Evolutionary conservation across 2,797 vertebrate species (phyloP), one percentile per base, ranked within the genome.

Genomic region (Manis pentadactyla): DNA sequence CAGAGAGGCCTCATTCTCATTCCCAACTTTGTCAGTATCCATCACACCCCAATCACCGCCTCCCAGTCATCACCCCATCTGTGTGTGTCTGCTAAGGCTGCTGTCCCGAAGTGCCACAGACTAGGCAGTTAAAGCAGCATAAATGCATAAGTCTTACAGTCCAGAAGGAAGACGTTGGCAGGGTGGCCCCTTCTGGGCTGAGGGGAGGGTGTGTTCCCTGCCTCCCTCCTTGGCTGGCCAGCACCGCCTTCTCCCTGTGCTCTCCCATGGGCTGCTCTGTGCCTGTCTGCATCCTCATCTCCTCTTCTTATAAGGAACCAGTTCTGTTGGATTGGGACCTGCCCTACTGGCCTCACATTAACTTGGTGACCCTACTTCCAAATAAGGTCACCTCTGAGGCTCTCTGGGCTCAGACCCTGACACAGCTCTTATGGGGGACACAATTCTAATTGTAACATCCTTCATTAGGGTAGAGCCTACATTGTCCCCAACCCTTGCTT

Each of bases 21-120:
- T 12, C 46, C 46, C 46, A 12, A 10, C 46, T 37, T 34, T 19
- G 27, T 86, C 49, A 42, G 74, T 71, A 18, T 17, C 74, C 10
- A 49, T 42, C 25, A 0, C 19, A 8, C 27, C 5, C 11, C 61
- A 27, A 49, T 10, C 27, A 2, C 12, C 15, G 0, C 25, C 46
- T 31, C 29, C 21, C 7, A 46, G 19, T 29, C 21, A 14, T 91
- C 25, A 63, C 25, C 23, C 19, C 7, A 19, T 77, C 57, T 79
- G 12, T 10, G 7, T 66, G 34, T 21, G 10, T 63, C 46, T 74
- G 4, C 66, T 37, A 71, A 19, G 21, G 25, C 37, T 18, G 14
- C 2, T 8, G n/a, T 61, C 59, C 42, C 29, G 0, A n/a, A 75
- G 29, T 51, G 21, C 73, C 29, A n/a, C 10, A 75, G 31, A 4